Base-by-base conservation (phyloP, 2,113 vertebrate species). In the Cephalopterus ornatus region DNA sequence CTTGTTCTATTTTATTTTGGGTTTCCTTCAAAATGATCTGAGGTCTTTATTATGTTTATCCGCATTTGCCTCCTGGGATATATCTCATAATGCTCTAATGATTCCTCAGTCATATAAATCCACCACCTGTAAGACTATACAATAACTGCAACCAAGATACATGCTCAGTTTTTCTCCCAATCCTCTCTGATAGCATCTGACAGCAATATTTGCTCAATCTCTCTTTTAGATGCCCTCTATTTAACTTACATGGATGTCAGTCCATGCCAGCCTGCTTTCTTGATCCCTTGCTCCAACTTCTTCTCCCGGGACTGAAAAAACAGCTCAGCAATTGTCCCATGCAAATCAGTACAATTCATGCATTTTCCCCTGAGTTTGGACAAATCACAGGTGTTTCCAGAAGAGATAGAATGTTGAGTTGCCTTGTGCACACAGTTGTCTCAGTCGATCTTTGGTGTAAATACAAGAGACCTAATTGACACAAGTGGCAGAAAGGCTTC, bases 91-190 rank as follows among this genome's bases (percentile, higher is more conserved):
- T 55, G 12, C 18, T 88, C 37, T 92, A 20, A n/a, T 35, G 53
- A 79, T 50, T 77, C 42, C 26, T 44, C 41, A 53, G 46, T 70
- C 32, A 49, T 13, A 62, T 32, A 79, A 82, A 53, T 53, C 53
- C 91, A 42, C 12, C 23, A 27, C 46, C 5, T 70, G 7, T 42
- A 72, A 90, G 32, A 55, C 1, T 37, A 44, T 50, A 17, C 66
- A 61, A 65, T 44, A 3, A 35, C 22, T 88, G n/a, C 28, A 42
- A 24, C 37, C 46, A 58, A 26, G 19, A 68, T 58, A 76, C 1
- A 2, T 17, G 15, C 24, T 68, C 32, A 11, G 1, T 26, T 41
- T 28, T 6, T 9, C 6, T 21, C 18, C 10, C 24, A 47, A 0
- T 52, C 7, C 10, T 82, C 26, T 82, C n/a, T 33, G 27, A 41